A percentile compares a stretch with the other conserved stretches of the same genome.
phyloP scores from a whole-genome alignment of 2,113 vertebrate genomes.

The Corythornis vintsioides region DNA sequence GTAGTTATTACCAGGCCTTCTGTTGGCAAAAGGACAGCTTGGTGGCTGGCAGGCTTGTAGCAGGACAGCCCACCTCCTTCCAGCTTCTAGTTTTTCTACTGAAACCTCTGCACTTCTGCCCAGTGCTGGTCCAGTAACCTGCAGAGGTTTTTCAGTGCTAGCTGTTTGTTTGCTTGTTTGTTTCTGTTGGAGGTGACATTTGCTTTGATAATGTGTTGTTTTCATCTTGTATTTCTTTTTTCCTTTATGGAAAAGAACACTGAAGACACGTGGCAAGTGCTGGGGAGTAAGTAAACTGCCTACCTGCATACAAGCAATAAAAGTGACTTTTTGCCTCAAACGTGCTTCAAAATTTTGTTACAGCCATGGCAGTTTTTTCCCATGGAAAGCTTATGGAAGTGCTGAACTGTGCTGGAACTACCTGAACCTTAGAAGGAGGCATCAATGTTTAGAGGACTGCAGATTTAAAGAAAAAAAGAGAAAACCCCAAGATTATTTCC shows the following conservation, averaged over 20 bases:
- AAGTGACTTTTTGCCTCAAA: background rate
- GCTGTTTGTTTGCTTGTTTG: background rate
- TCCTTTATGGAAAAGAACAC: background rate
- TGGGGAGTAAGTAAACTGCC: background rate
- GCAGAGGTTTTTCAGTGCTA: slow-evolving; percentile 2
- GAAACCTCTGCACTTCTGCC: background rate
- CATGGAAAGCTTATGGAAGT: background rate
- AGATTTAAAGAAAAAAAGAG: background rate
- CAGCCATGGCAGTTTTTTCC: background rate
- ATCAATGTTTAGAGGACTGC: background rate
- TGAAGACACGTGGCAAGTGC: background rate
- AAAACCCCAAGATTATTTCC: background rate
- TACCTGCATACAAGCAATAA: background rate
- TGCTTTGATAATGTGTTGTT: background rate
- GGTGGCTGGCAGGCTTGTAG: slow-evolving; percentile 62
- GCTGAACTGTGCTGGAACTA: background rate
- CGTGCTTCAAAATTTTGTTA: background rate
- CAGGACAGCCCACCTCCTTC: slow-evolving; percentile 49
- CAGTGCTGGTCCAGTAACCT: background rate
- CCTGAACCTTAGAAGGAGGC: background rate
- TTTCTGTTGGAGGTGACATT: background rate
- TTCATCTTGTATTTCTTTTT: background rate
- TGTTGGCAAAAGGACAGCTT: slow-evolving; percentile 71
- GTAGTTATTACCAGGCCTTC: slow-evolving; percentile 77
- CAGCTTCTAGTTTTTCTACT: slow-evolving; percentile 9